These are phyloP conservation scores for Gobius niger DNA, from an alignment of 2,113 vertebrate species.

Conservation along the genomic window DNA sequence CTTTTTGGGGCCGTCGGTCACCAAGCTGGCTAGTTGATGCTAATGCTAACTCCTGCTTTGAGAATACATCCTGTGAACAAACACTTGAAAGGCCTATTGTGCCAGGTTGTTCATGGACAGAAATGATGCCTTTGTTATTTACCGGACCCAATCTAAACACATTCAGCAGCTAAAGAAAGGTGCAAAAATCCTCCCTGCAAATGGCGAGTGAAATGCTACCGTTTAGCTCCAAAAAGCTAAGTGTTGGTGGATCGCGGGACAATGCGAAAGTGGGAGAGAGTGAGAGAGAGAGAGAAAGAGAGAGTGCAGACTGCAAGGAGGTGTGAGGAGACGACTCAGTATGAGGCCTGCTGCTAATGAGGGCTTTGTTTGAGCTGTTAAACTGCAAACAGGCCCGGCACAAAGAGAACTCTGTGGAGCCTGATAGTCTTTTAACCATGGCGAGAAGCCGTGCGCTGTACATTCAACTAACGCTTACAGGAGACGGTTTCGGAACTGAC, in stretches of 20 bases:
- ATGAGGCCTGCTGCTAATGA: conserved; percentile 62
- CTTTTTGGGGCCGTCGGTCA: too few relatives aligned
- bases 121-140: too few relatives aligned
- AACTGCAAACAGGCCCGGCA: conserved; percentile 48
- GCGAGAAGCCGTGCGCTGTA: conserved; percentile 7
- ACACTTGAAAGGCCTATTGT: too few relatives aligned
- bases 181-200: conserved; percentile 18
- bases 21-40: too few relatives aligned
- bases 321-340: conserved; percentile 57
- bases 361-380: conserved; percentile 61
- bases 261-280: conserved; percentile 8
- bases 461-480: background rate
- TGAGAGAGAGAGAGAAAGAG: conserved; percentile 1
- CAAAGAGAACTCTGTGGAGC: conserved; percentile 30
- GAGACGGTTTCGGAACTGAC: too few relatives aligned
- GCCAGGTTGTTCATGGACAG: too few relatives aligned
- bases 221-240: conserved; percentile 46
- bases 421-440: conserved; percentile 8
- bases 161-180: background rate
- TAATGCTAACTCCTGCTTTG: too few relatives aligned
- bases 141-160: too few relatives aligned
- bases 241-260: conserved; percentile 32
- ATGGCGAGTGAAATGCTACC: conserved; percentile 23
- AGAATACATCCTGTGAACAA: too few relatives aligned
- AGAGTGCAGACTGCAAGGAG: conserved; percentile 41